Base-by-base conservation (phyloP, 2,113 vertebrate genomes). In the Hippocampus guttulatus region DNA sequence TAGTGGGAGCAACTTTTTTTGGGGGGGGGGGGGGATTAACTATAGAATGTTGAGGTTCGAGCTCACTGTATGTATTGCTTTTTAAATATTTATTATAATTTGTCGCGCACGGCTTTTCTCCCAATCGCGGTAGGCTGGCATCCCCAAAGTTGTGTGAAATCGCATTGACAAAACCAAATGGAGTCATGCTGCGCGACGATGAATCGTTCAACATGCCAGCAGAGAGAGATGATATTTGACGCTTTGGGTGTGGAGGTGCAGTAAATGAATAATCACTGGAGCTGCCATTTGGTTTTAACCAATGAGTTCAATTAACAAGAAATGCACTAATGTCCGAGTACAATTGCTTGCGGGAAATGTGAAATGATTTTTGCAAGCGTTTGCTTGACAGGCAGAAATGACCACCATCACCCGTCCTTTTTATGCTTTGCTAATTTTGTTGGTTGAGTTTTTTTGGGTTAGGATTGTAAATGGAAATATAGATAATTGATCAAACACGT, bases 311-410 rank as follows among this genome's bases (percentile, higher is more conserved):
- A 93, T 91, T 78, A 88, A 60, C 25, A 87, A 89, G 77, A 90
- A 88, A 91, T 93, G 91, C 91, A 92, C 92, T 92, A 92, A 92
- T 88, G 88, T 92, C 71, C 88, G 82, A 75, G 90, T 72, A 84
- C 83, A 76, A 79, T 84, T 92, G 87, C 81, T 90, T 78, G 77
- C 73, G 70, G 90, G 84, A 88, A 92, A 92, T 91, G 90, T 92
- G 89, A 92, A 92, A 92, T 92, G 74, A 90, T 88, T 87, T 87
- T 88, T 88, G 81, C 88, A 87, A 45, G 82, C 84, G 83, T 90
- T 89, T 89, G 87, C 85, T 91, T 91, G 84, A 90, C 79, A 85
- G 85, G 88, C 77, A 88, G 78, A 73, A 90, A 80, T 77, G 77
- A 74, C 74, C 71, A 78, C 81, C 65, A 65, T 52, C 57, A 21